Evolutionary conservation across 2,888 invertebrate species (phyloP).

Genomic region (Eristalis tenax): DNA sequence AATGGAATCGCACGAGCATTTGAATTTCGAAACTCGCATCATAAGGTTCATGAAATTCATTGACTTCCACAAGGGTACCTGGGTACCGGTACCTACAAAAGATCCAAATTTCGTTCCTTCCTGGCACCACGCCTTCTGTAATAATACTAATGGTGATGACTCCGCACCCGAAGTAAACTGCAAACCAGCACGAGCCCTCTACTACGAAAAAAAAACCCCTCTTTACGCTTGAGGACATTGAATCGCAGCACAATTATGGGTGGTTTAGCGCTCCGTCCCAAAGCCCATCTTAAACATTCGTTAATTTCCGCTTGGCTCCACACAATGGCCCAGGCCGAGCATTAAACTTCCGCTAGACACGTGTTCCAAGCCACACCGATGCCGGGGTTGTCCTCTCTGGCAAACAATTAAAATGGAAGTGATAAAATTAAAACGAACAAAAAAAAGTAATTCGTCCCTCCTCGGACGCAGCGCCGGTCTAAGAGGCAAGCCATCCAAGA

Average conservation of each 20-base stretch:
- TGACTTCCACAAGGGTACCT: too few species aligned
- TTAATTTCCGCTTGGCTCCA: background rate
- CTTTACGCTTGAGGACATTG: background rate
- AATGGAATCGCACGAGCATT: too few species aligned
- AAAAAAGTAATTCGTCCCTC: background rate
- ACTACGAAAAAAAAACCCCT: constrained; percentile 10
- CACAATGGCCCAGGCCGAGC: background rate
- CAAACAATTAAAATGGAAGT: background rate
- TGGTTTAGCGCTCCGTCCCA: background rate
- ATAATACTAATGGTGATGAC: too few species aligned
- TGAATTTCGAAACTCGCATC: too few species aligned
- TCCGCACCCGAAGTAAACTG: too few species aligned
- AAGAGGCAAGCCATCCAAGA: background rate
- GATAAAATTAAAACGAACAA: background rate
- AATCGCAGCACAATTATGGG: background rate
- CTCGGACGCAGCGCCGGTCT: background rate
- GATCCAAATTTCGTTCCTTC: too few species aligned
- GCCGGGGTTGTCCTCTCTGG: background rate
- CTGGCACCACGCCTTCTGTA: too few species aligned
- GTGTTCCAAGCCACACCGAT: background rate
- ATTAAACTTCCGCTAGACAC: background rate
- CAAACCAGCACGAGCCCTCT: too few species aligned
- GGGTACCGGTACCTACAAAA: too few species aligned
- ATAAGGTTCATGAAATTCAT: too few species aligned
- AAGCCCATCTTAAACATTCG: background rate